Evolutionary conservation across 2,888 invertebrate species (phyloP), one percentile per base, ranked within the genome.

Genomic region (Balanococcus diminutus): DNA sequence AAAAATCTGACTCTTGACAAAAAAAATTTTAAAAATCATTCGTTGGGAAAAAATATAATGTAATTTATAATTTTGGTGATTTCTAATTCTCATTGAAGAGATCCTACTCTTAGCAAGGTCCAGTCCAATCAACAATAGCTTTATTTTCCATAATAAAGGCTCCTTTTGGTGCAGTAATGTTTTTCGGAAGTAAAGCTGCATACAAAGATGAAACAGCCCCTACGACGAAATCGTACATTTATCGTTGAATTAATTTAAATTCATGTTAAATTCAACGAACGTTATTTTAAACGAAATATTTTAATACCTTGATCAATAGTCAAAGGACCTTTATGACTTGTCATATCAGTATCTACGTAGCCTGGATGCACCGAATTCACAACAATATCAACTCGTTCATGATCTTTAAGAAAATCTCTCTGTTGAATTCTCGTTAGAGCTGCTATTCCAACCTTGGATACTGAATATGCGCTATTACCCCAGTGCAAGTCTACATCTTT

Each of bases 301-400:
- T 22, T 39, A 4, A 11, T 85, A 89, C 91, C 90, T 89, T 92
- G 89, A 67, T 93, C 93, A n/a, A 92, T 91, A 0, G 91, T 91
- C 22, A 93, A 90, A 0, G 89, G 89, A 0, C 94, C 96, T 88
- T 92, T 92, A 88, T 94, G 93, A 32, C 92, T 93, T 0, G 93
- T 91, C 95, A 96, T 94, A 88, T 96, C 95, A 0, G 96, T 96
- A 88, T 92, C 92, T 0, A 96, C 95, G 89, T 93, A 94, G 0
- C 95, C 96, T 0, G 95, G 95, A 89, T 94, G 94, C 1, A 94
- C 94, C 2, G 93, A 91, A 90, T 95, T 95, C 14, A 94, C 92
- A 87, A 92, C 91, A 86, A 95, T 92, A 88, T 94, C 93, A 90
- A 92, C 91, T 0, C 91, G 88, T 2, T 89, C n/a, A n/a, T n/a